A percentile compares a stretch with the other conserved stretches of the same genome.
phyloP scores from a whole-genome alignment of 2,113 vertebrate species.

The Pygoscelis adeliae region DNA sequence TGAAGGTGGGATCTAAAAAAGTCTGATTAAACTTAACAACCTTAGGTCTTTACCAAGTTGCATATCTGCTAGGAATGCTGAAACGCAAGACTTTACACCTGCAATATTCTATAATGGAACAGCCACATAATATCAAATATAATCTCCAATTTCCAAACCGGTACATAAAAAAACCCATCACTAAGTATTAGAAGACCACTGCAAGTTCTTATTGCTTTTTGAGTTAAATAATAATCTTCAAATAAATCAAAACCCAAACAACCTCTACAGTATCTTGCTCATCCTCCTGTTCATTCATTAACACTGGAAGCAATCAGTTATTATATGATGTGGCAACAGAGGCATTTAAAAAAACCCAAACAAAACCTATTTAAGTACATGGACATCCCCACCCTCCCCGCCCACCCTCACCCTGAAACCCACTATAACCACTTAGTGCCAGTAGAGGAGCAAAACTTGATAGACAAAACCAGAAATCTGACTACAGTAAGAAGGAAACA shows the following conservation, averaged over 20 bases:
- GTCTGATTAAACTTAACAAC: slow-evolving; percentile 51
- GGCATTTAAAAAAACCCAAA: slow-evolving; percentile 60
- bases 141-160: slow-evolving; percentile 67
- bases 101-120: slow-evolving; percentile 67
- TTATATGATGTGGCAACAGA: slow-evolving; percentile 60
- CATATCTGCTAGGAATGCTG: slow-evolving; percentile 68
- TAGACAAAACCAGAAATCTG: slow-evolving; percentile 67
- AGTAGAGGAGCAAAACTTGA: slow-evolving; percentile 65
- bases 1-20: slow-evolving; percentile 74
- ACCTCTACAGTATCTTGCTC: slow-evolving; percentile 20
- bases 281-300: slow-evolving; percentile 51
- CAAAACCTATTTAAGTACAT: slow-evolving; percentile 35
- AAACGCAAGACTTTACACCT: slow-evolving; percentile 70
- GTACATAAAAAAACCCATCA: slow-evolving; percentile 68
- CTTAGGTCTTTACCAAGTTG: slow-evolving; percentile 62
- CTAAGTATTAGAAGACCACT: slow-evolving; percentile 58
- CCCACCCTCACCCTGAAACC: slow-evolving; percentile 22
- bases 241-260: slow-evolving; percentile 67
- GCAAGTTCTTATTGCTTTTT: slow-evolving; percentile 75
- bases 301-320: slow-evolving; percentile 74
- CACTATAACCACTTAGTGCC: slow-evolving; percentile 65
- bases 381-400: slow-evolving; percentile 11
- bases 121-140: slow-evolving; percentile 77
- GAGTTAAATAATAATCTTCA: slow-evolving; percentile 61
- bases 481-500: slow-evolving; percentile 72